A percentile compares a stretch with the other conserved stretches of the same genome.
Conservation (phyloP, 1,140 invertebrate genomes). For the Plodia interpunctella region DNA sequence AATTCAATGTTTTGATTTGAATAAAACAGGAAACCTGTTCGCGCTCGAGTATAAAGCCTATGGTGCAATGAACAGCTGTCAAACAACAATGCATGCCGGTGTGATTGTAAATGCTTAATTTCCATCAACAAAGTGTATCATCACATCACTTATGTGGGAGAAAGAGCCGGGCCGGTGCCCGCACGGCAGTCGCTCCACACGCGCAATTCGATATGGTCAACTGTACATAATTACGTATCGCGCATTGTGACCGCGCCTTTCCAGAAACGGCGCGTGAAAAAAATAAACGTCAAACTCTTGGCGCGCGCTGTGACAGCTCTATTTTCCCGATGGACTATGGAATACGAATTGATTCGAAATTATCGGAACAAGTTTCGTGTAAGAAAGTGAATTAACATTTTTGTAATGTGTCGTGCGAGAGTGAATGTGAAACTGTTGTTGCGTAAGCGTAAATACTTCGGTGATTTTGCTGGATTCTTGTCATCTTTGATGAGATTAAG, state of each 20-base stretch:
- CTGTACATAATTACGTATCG: slow-evolving; percentile 52
- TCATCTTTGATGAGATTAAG: neutral
- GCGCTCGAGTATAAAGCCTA: slow-evolving; percentile 9
- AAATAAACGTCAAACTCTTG: slow-evolving; percentile 39
- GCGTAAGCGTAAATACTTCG: slow-evolving; percentile 49
- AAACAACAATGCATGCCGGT: slow-evolving; percentile 30
- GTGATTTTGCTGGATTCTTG: slow-evolving; percentile 34
- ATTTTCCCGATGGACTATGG: slow-evolving; percentile 23
- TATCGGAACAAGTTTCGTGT: slow-evolving; percentile 50
- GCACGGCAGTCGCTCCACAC: slow-evolving; percentile 62
- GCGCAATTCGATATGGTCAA: slow-evolving; percentile 73
- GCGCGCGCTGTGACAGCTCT: slow-evolving; percentile 44
- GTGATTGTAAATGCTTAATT: slow-evolving; percentile 43
- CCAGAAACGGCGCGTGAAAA: slow-evolving; percentile 21
- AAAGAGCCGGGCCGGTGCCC: slow-evolving; percentile 58
- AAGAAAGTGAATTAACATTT: slow-evolving; percentile 68
- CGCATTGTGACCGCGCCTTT: slow-evolving; percentile 30
- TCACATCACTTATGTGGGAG: slow-evolving; percentile 60
- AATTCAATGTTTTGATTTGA: slow-evolving; percentile 1
- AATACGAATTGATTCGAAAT: slow-evolving; percentile 17
- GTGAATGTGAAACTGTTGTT: slow-evolving; percentile 68
- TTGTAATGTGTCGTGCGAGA: slow-evolving; percentile 50
- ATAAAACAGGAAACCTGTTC: slow-evolving; percentile 16
- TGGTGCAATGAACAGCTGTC: slow-evolving; percentile 35
- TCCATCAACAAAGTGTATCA: slow-evolving; percentile 52